A percentile compares a stretch with the other conserved stretches of the same genome.
Conservation (phyloP, 2,113 vertebrate genomes). For the western clawed frog (Xenopus tropicalis) region UCB_Xtro_10.0 CM004450.2:105583501-105584000, state of each 20-base stretch:
- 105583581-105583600: slow-evolving; percentile 65
- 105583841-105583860: too few species aligned
- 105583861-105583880: neutral
- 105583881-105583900: neutral
- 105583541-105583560: slow-evolving; percentile 47
- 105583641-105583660: slow-evolving; percentile 72
- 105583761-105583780: too few species aligned
- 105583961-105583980: too few species aligned
- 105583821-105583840: too few species aligned
- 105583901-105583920: neutral
- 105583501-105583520: slow-evolving; percentile 60
- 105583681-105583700: slow-evolving; percentile 78
- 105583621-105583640: slow-evolving; percentile 74
- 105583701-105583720: slow-evolving; percentile 81
- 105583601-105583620: slow-evolving; percentile 55
- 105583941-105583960: too few species aligned
- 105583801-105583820: too few species aligned
- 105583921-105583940: too few species aligned
- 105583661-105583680: slow-evolving; percentile 78
- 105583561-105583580: slow-evolving; percentile 48
- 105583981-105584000: too few species aligned
- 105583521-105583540: slow-evolving; percentile 66
- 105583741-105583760: slow-evolving; percentile 38
- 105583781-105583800: too few species aligned
- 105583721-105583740: slow-evolving; percentile 66